These are phyloP conservation scores for Drosophila picticornis DNA, from an alignment of 2,888 invertebrate genomes.

Conservation along the genomic window DNA sequence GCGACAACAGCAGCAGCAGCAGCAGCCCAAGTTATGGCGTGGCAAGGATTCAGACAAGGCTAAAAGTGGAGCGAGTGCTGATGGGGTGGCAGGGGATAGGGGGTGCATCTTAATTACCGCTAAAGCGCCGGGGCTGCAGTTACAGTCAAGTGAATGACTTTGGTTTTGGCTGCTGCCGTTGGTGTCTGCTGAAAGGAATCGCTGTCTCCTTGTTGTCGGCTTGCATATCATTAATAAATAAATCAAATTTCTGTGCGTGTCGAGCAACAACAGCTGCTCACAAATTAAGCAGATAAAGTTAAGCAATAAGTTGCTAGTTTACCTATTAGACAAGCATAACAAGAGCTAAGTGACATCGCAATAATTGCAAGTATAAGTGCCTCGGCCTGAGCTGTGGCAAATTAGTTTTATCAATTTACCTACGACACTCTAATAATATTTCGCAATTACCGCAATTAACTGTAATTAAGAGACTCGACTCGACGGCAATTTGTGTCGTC, in stretches of 20 bases:
- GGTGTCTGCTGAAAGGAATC: conserved; percentile 18
- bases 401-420: conserved; percentile 75
- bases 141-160: conserved; percentile 56
- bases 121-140: conserved; percentile 62
- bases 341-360: conserved; percentile 42
- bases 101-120: conserved; percentile 78
- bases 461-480: conserved; percentile 71
- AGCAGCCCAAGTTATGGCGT: conserved; percentile 61
- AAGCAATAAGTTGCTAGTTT: conserved; percentile 63
- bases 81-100: conserved; percentile 4
- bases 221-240: conserved; percentile 83
- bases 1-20: conserved; percentile 34
- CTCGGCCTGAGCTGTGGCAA: conserved; percentile 24
- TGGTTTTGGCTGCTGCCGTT: conserved; percentile 30
- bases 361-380: conserved; percentile 18
- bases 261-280: conserved; percentile 48
- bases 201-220: conserved; percentile 34
- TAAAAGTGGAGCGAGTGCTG: conserved; percentile 3
- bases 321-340: conserved; percentile 68
- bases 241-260: conserved; percentile 76
- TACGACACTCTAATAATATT: conserved; percentile 74
- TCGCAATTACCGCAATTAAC: conserved; percentile 82
- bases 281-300: conserved; percentile 78
- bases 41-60: conserved; percentile 59
- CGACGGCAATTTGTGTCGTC: conserved; percentile 62